These are phyloP conservation scores for Brachypteracias leptosomus DNA, from an alignment of 2,113 vertebrate species.

Conservation along the genomic window DNA sequence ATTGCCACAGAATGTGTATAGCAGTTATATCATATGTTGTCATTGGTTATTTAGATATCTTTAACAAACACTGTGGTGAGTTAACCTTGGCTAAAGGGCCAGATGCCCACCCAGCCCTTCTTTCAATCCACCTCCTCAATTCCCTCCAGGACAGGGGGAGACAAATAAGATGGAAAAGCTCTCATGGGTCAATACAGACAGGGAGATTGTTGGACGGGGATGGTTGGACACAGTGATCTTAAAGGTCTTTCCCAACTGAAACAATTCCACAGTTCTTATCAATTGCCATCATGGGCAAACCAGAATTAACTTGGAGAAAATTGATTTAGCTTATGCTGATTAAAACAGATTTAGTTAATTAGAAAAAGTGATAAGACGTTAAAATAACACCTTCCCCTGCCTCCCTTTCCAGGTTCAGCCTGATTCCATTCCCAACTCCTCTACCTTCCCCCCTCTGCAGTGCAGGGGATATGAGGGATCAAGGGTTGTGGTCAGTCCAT, in stretches of 20 bases:
- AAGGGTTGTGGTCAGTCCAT: background rate
- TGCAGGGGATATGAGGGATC: background rate
- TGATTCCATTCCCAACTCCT: background rate
- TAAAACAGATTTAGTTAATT: background rate
- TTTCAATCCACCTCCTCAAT: background rate
- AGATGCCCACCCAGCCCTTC: background rate
- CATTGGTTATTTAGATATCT: background rate
- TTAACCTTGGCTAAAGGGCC: background rate
- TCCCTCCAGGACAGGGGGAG: background rate
- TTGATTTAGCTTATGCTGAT: background rate
- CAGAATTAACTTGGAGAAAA: background rate
- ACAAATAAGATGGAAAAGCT: background rate
- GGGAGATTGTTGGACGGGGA: background rate
- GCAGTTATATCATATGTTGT: background rate
- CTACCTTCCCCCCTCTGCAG: background rate
- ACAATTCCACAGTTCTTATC: background rate
- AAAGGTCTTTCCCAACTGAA: too few relatives aligned
- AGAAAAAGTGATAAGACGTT: background rate
- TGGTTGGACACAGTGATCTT: too few relatives aligned
- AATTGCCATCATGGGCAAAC: background rate
- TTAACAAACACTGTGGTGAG: background rate
- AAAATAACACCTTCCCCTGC: background rate
- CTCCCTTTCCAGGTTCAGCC: background rate
- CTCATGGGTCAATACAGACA: background rate
- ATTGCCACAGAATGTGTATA: background rate